phyloP scores from a whole-genome alignment of 2,797 vertebrate genomes.

The Poecile montanus region DNA sequence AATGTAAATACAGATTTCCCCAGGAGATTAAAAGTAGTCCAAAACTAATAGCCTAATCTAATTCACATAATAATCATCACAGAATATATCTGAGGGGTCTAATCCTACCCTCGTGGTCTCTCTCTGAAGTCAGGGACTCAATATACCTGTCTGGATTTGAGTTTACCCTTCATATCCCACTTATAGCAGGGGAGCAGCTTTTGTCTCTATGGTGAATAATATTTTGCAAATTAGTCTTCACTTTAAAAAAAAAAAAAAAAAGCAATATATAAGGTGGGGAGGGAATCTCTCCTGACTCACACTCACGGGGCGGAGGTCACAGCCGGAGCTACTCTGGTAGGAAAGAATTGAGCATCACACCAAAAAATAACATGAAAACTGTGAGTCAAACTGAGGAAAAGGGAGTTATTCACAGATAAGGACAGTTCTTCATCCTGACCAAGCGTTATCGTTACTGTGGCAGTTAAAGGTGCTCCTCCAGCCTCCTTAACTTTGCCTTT shows the following conservation, averaged over 20 bases:
- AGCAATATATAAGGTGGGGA: neutral
- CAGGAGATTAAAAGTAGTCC: constrained; percentile 52
- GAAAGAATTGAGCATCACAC: neutral
- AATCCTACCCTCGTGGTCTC: neutral
- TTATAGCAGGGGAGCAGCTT: neutral
- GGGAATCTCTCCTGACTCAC: constrained; percentile 37
- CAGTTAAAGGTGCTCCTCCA: neutral
- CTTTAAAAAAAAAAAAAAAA: neutral
- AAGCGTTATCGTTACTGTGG: rapidly evolving
- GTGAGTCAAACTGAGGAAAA: constrained; percentile 8
- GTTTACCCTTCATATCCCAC: neutral
- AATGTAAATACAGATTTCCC: constrained; percentile 46
- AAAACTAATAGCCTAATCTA: constrained; percentile 51
- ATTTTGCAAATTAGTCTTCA: constrained; percentile 4
- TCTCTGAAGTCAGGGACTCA: neutral
- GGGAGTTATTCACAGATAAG: constrained; percentile 12
- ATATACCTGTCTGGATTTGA: neutral
- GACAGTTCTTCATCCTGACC: neutral
- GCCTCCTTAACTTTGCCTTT: neutral
- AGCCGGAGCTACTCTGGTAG: neutral
- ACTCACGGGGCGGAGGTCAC: neutral
- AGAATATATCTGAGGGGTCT: neutral
- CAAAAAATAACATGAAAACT: neutral
- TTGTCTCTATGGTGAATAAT: constrained; percentile 41
- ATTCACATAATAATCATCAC: constrained; percentile 10